Base-by-base conservation (phyloP, 2,888 invertebrate species). In the Caenorhabditis wallacei region DNA sequence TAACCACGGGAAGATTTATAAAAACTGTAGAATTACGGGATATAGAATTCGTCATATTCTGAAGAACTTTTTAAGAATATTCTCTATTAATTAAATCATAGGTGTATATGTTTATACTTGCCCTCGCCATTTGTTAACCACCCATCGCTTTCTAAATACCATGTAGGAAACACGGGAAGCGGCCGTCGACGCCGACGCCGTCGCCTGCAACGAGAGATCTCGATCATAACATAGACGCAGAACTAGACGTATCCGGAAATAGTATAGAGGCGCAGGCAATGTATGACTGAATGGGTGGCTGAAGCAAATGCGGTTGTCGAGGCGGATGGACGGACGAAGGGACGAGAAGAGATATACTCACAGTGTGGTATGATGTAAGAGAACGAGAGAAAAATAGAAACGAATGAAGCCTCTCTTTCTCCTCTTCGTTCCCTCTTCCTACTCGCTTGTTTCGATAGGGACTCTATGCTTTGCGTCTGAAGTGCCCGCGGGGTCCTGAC, bases 221-320 rank as follows among this genome's bases (percentile, higher is more conserved):
- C 18, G 53, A 53, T 16, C 18, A 24, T 2, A 46, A 26, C 37
- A 24, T 24, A 74, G 63, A 74, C 53, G 64, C 40, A 74, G 64
- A 8, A 7, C 26, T 24, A 64, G 24, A 22, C 30, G 35, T 46
- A 13, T 64, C 74, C 74, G 74, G 74, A 74, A 74, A 74, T 74
- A 74, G 74, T 74, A 24, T 64, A 46, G 74, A 74, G 74, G 64
- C 74, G 74, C 74, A 75, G 68, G 53, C 61, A 48, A 69, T 24
- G 69, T 56, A 76, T 68, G 69, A 69, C 68, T 76, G 76, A 76
- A 76, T 76, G 76, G 61, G 76, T 53, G 69, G 76, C 61, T 69
- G 68, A 57, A 76, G 76, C 76, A 76, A 76, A 69, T 69, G 76
- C 54, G 76, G 59, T 57, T 66, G 66, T 51, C 18, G 59, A 59